Base-by-base conservation (phyloP, 2,797 vertebrate genomes). In the Odontamblyopus rebecca region DNA sequence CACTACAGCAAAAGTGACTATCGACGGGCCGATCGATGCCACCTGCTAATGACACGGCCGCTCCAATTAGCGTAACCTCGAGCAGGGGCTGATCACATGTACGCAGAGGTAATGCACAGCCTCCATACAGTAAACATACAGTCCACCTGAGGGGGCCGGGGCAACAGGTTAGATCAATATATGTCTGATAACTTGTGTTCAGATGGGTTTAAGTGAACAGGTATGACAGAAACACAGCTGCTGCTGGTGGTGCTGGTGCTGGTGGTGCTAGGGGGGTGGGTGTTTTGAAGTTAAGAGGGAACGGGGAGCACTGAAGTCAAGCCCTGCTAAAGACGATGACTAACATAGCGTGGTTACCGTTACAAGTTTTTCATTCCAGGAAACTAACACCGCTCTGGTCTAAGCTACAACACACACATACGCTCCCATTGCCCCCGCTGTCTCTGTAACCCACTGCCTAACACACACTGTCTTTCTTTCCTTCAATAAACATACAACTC, bases 21-120 rank as follows among this genome's bases (percentile, higher is more conserved):
- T 93, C 83, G 90, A 94, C 83, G 82, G 87, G 88, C 69, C 83
- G 84, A 93, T 93, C 90, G 87, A 94, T 91, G 91, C 92, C 91
- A 93, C 93, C 90, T 92, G 91, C 89, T 92, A 93, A 92, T 84
- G 89, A 90, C 89, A 87, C 82, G 70, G 74, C 75, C 64, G 79
- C 76, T 88, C 86, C 87, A 92, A 90, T 91, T 88, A 90, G 81
- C 63, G 83, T 78, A 88, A 90, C 83, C 86, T 86, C 83, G 75
- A 81, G 78, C 68, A 23, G 57, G 70, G 73, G 35, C 73, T 26
- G 32, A 73, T 74, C 67, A 73, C 73, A 68, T 12, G 65, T 32
- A 35, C 35, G 8, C 50, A 38, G 27, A 71, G 69, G 71, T 65
- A 84, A 78, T 41, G 54, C 62, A 57, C 68, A 67, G 64, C 76